Conservation (phyloP, 2,113 vertebrate species). For the Pangasianodon gigas region DNA sequence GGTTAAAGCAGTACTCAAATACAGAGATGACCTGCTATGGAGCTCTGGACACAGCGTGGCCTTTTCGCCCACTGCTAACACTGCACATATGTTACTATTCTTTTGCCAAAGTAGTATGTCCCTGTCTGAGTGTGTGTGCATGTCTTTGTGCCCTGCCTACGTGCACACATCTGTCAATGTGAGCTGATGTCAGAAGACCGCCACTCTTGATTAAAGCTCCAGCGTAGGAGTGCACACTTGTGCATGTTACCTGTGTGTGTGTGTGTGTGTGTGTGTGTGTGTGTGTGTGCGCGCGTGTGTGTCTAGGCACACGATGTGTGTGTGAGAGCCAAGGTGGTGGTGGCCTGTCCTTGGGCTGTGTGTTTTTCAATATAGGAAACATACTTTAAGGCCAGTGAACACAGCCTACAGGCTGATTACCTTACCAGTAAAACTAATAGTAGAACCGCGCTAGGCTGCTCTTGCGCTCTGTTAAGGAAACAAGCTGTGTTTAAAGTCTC, state of each 20-base stretch:
- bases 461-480: constrained; percentile 59
- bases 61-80: not conserved
- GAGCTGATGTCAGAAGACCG: constrained; percentile 22
- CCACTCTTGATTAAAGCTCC: constrained; percentile 27
- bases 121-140: not conserved
- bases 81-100: constrained; percentile 32
- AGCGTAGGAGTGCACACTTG: not conserved
- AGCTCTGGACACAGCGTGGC: constrained; percentile 24
- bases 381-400: constrained; percentile 43
- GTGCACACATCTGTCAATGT: constrained; percentile 40
- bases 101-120: constrained; percentile 1
- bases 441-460: constrained; percentile 61
- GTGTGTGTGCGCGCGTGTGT: constrained; percentile 10
- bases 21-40: constrained; percentile 38
- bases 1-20: constrained; percentile 53
- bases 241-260: not conserved
- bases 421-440: constrained; percentile 80
- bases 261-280: constrained; percentile 2
- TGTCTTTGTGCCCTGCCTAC: constrained; percentile 28
- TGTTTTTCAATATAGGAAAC: constrained; percentile 48
- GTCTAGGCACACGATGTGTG: constrained; percentile 7
- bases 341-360: constrained; percentile 56
- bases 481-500: constrained; percentile 5
- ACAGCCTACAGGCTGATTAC: constrained; percentile 67
- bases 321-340: constrained; percentile 35